Base-by-base conservation (phyloP, 2,888 invertebrate species). In the Sphecodes monilicornis region DNA sequence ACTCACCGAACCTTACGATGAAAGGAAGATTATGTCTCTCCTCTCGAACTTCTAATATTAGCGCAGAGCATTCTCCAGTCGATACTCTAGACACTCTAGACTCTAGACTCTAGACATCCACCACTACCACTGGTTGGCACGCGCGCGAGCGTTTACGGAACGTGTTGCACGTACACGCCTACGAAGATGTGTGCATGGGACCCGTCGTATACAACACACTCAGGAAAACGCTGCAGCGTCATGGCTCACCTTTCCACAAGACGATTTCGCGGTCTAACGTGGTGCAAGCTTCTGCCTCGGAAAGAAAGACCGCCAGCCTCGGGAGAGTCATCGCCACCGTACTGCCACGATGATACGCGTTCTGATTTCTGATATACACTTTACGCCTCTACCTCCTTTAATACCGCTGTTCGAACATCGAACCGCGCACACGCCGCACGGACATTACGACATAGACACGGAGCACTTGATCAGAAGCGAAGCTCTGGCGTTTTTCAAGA, bases 1-100 rank as follows among this genome's bases (percentile, higher is more conserved):
- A 85, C 85, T 85, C 76, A 85, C 85, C 81, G 60, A 66, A 79
- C 46, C 29, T 60, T 78, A 75, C 77, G 76, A 75, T 86, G 78
- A 79, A 72, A 69, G 70, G 39, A 80, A 43, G 78, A 83, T 82
- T 66, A 66, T 36, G 22, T 36, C 66, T 66, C 66, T 77, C 76
- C 64, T 82, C 84, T 73, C 73, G 82, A 88, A 89, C 88, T 86
- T 91, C 90, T 92, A 92, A 92, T 92, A 92, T 91, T 92, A 92
- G 90, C 84, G 75, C 82, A 72, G 39, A 72, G 84, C 80, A 77
- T 85, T 80, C 81, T 78, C 75, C 80, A 86, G 85, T 90, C 90
- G 86, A 90, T 91, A 87, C 76, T 88, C 83, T 86, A 83, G 82
- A 82, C 68, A 78, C n/a, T n/a, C n/a, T n/a, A n/a, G n/a, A n/a